Evolutionary conservation across 2,888 invertebrate species (phyloP), one percentile per base, ranked within the genome.

Genomic region (Malachius bipustulatus): DNA sequence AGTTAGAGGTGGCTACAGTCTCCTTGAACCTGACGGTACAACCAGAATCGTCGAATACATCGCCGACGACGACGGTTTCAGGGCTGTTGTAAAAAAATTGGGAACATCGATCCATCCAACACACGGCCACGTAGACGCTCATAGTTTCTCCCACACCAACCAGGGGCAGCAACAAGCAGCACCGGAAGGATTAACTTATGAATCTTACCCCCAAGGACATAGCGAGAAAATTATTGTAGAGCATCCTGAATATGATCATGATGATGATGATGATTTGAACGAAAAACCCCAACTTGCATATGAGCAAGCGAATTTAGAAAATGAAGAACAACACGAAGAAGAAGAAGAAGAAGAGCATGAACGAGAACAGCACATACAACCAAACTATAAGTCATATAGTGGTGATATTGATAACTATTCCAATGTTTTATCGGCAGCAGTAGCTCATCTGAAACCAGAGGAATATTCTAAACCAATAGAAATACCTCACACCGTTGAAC

Each of bases 41-140:
- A 59, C 57, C n/a, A 50, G 59, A 36, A 42, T 58, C 19, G 60
- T 60, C 8, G 55, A 59, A 33, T 60, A 60, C 42, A 53, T 56
- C 24, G 59, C 59, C 10, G 59, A 59, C 39, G 51, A 56, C 10
- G 15, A 34, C 26, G 57, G 57, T 14, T 57, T 57, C 42, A 52
- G 55, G 41, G 58, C 59, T n/a, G 51, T 56, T 4, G 57, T 59
- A 2, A 57, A 55, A 35, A 58, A 55, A 45, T 37, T 59, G 29
- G 57, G 53, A 4, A 41, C 45, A 8, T 46, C 54, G 19, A 40
- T 51, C 24, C 46, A 49, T 41, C 37, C 47, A 3, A 35, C 29
- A 37, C 16, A 12, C 3, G 26, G 10, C n/a, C 35, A 36, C 12
- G 42, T 47, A 1, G 48, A 48, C 37, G 36, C 36, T 32, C 49